Evolutionary conservation across 2,888 invertebrate genomes (phyloP), one percentile per base, ranked within the genome.

Genomic region (Idaea straminata): DNA sequence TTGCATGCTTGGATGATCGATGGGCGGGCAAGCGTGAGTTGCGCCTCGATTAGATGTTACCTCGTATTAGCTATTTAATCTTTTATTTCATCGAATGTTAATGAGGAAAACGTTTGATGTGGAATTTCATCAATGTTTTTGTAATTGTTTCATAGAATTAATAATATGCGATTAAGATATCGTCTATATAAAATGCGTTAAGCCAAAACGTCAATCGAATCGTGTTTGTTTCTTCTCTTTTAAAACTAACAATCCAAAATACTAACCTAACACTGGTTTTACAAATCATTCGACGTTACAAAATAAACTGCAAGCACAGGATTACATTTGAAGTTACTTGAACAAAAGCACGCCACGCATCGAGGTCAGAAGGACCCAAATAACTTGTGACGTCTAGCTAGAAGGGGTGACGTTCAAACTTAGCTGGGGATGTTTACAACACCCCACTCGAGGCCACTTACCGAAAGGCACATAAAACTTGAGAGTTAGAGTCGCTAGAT

Each of bases 351-450:
- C 82, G 81, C 79, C 80, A 79, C 77, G 75, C 72, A 76, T 71
- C 74, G 78, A 47, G 82, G 81, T 79, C 76, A 77, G 73, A 73
- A 72, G 77, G 82, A 86, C 86, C 85, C 79, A 88, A 87, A 90
- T 88, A 88, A 88, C 82, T 87, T 80, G 77, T 75, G 82, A 77
- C 79, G 81, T 80, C 83, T 80, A 79, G 79, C 79, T 79, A 77
- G 73, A 79, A 84, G 87, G 88, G 86, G 85, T 88, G 87, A 84
- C 86, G 85, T 83, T 88, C 84, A 86, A 89, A 89, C 85, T 88
- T 87, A 82, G 82, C 79, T 82, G 80, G 83, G 76, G 80, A 81
- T 88, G 88, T 88, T 88, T 89, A 88, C 87, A 84, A 77, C 82
- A 76, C 75, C 82, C 79, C 78, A 71, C 76, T 76, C 72, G 77